Base-by-base conservation (phyloP, 1,140 invertebrate genomes). In the Papilio polyxenes region DNA sequence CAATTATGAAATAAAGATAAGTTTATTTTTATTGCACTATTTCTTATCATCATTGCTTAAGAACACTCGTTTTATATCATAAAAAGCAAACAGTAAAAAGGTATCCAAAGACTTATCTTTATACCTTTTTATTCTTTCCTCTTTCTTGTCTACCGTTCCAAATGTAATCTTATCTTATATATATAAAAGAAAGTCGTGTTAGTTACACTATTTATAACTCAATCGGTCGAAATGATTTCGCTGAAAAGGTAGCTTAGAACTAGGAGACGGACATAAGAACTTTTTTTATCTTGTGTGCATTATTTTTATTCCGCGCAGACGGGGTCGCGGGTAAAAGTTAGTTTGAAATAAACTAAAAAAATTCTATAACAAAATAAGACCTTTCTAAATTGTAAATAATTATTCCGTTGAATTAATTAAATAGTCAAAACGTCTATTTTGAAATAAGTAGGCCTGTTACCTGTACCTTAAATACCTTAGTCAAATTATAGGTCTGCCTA, bases 161-260 rank as follows among this genome's bases (percentile, higher is more conserved):
- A 31, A 31, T 31, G 23, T 31, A 31, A 31, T 31, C 23, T 31
- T 31, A 31, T 31, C 0, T 31, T 75, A 75, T 75, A 75, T 76
- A 76, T 76, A 51, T 53, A 76, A 76, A 76, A 53, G 49, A 76
- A 76, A 76, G 75, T 53, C 49, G 75, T 76, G 75, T 76, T 76
- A 76, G 75, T 76, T 76, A 76, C 75, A 23, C 48, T 20, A 76
- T 31, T 76, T 76, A 76, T 76, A 76, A 76, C n/a, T 76, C 75
- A 76, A 76, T 1, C 23, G 23, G 23, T 2, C 2, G 23, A 31
- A 31, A 1, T 2, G 23, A 31, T 31, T 31, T 31, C 0, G 2
- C 23, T 31, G 23, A 31, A 31, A 31, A 31, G 23, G 23, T 31
- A 31, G 23, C 23, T 31, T 31, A 31, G 23, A 31, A 31, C 23